phyloP scores from a whole-genome alignment of 2,113 vertebrate genomes.

The Chionomys nivalis region DNA sequence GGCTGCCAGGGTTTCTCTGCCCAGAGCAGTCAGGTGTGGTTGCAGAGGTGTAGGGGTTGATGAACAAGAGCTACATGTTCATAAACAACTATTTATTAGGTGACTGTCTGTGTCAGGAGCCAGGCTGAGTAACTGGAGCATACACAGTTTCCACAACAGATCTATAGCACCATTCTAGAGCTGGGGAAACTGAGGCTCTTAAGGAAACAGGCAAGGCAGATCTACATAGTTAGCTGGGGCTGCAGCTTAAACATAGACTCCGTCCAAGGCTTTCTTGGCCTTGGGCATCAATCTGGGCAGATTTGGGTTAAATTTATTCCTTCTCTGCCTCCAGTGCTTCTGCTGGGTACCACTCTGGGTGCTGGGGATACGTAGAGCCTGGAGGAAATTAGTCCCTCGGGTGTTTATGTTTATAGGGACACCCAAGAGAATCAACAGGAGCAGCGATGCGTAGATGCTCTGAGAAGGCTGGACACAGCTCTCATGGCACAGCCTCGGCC shows the following conservation, averaged over 20 bases:
- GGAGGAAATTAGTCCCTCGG: neutral
- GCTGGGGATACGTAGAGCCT: too few relatives aligned
- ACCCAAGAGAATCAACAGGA: fast-evolving
- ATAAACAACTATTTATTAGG: neutral
- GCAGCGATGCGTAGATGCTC: neutral
- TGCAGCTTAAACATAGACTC: neutral
- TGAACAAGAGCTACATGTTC: neutral
- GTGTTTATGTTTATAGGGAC: fast-evolving
- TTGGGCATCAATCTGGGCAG: too few relatives aligned
- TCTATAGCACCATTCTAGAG: neutral
- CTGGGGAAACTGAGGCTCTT: neutral
- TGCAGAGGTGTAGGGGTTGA: neutral
- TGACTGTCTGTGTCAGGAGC: too few relatives aligned
- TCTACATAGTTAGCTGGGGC: neutral
- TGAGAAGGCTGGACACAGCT: neutral
- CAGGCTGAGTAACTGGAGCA: neutral
- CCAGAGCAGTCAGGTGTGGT: too few relatives aligned
- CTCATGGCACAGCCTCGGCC: fast-evolving
- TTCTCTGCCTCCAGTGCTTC: too few relatives aligned
- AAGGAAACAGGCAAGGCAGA: neutral
- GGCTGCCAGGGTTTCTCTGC: neutral
- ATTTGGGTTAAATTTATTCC: neutral
- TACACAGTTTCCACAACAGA: fast-evolving
- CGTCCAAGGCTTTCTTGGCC: too few relatives aligned
- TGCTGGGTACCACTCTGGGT: too few relatives aligned